These are phyloP conservation scores for Sinosuthora webbiana DNA, from an alignment of 2,113 vertebrate genomes.

Conservation along the genomic window DNA sequence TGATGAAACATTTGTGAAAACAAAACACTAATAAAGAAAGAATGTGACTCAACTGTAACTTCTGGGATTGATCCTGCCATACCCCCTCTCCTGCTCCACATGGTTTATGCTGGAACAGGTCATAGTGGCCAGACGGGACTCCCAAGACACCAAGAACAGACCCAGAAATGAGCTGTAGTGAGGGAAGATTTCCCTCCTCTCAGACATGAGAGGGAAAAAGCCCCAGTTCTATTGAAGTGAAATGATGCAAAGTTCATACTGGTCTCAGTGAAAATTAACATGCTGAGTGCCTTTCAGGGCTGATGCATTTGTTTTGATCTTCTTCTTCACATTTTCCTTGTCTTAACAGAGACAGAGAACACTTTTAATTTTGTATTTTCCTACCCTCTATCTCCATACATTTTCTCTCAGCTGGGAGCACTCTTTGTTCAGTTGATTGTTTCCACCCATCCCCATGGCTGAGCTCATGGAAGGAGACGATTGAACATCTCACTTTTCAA, in stretches of 20 bases:
- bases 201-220: neutral
- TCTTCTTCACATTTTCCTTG: neutral
- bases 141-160: neutral
- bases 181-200: neutral
- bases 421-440: neutral
- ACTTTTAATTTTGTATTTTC: neutral
- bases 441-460: neutral
- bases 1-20: neutral
- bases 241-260: neutral
- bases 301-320: neutral
- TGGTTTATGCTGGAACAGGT: neutral
- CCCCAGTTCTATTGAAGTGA: neutral
- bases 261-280: neutral
- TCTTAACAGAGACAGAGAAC: neutral
- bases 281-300: neutral
- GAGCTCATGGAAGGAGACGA: neutral
- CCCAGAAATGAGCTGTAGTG: rapidly evolving
- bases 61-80: neutral
- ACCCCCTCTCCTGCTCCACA: rapidly evolving
- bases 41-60: neutral
- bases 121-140: neutral
- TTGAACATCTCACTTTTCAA: neutral
- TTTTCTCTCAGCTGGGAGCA: neutral
- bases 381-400: neutral
- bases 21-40: neutral